Base-by-base conservation (phyloP, 1,140 invertebrate species). In the Mactra quadrangularis region DNA sequence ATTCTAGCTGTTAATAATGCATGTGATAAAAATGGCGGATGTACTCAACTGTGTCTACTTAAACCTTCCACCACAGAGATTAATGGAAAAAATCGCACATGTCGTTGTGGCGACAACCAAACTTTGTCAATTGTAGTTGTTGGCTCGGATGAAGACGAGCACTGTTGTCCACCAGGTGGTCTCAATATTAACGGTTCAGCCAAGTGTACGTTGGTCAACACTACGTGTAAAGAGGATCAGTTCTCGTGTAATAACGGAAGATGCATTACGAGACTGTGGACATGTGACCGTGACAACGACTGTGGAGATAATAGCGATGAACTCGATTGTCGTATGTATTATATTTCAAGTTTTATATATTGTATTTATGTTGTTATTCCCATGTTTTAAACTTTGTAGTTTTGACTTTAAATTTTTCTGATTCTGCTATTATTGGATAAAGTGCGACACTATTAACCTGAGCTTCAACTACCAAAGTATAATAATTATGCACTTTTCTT, bases 251-350 rank as follows among this genome's bases (percentile, higher is more conserved):
- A 45, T 25, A 82, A 64, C 50, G 53, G 85, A 6, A 77, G 78
- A 1, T 92, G 92, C 86, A 89, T 92, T 25, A 77, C 86, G 2
- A 7, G 29, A 0, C 55, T 59, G 0, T 89, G 87, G 88, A 57
- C 47, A 19, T 91, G 90, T 86, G 89, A 91, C 41, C 52, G 75
- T 29, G 88, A 90, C 50, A 70, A 88, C 57, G 90, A 91, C 52
- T 91, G 90, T 77, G 45, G 59, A 11, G 90, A 91, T 74, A 96
- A 96, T 89, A 82, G 84, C 53, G 90, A 90, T 85, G 89, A 90
- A 68, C 13, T 50, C 0, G 77, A 88, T 47, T 90, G 89, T 85
- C 45, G 86, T 87, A 83, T 70, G 88, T 84, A 22, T 6, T 19
- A 7, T 41, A 41, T 41, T 41, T 6, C 38, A n/a, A n/a, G n/a